Evolutionary conservation across 2,888 invertebrate genomes (phyloP).

Genomic region (Pollenia angustigena): DNA sequence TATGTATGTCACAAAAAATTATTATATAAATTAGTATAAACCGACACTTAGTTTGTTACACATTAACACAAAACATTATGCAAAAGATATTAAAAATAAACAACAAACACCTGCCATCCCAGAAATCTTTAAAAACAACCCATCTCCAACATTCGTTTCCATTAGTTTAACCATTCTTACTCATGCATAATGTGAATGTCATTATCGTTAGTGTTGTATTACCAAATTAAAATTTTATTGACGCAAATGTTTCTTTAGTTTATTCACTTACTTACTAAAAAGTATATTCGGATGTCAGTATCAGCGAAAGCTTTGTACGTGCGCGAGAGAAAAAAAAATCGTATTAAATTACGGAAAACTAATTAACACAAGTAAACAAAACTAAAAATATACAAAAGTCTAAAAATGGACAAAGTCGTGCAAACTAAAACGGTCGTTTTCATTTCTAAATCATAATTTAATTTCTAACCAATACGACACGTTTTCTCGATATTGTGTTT

Average conservation of each 20-base stretch:
- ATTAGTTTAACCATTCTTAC: neutral
- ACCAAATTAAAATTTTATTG: conserved; percentile 49
- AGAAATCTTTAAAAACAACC: neutral
- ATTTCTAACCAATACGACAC: neutral
- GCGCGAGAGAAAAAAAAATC: neutral
- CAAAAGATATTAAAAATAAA: neutral
- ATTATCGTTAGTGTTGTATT: conserved; percentile 45
- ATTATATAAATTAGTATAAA: neutral
- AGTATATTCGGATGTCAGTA: neutral
- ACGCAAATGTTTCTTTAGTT: conserved; percentile 10
- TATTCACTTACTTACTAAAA: neutral
- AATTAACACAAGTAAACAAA: neutral
- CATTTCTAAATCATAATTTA: neutral
- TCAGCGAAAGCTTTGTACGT: neutral
- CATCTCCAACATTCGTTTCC: neutral
- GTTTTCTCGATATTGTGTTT: neutral
- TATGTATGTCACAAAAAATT: neutral
- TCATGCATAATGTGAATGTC: conserved; percentile 23
- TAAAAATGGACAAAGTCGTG: neutral
- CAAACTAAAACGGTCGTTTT: neutral
- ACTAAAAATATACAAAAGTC: neutral
- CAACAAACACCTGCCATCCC: neutral
- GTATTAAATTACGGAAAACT: conserved; percentile 1
- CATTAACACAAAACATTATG: neutral
- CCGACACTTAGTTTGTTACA: neutral